These are phyloP conservation scores for Ellobius talpinus DNA, from an alignment of 2,113 vertebrate genomes.

Conservation along the genomic window DNA sequence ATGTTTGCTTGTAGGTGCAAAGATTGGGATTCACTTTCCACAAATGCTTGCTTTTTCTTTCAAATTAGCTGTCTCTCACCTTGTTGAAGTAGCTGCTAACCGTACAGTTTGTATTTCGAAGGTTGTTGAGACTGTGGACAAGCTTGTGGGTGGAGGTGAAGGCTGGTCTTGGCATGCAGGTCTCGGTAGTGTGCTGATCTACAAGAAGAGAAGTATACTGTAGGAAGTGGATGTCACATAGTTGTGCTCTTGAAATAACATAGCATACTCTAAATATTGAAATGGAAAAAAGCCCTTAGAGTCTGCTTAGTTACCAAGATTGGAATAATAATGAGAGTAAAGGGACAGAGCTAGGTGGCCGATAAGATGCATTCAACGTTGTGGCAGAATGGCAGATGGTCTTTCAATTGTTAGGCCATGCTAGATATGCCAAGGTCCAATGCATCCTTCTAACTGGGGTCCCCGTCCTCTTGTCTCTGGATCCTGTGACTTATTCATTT, in stretches of 20 bases:
- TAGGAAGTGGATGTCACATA: slow-evolving; percentile 15
- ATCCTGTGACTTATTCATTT: background rate
- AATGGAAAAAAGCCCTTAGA: background rate
- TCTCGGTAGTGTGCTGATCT: background rate
- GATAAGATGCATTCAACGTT: background rate
- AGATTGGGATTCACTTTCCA: background rate
- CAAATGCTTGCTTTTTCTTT: background rate
- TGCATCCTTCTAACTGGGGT: background rate
- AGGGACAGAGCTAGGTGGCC: background rate
- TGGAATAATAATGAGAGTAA: slow-evolving; percentile 4
- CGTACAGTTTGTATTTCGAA: background rate
- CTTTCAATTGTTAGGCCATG: slow-evolving; percentile 2
- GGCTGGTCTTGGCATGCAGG: background rate
- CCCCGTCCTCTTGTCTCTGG: background rate
- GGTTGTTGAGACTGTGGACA: background rate
- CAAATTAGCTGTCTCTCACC: background rate
- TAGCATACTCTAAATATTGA: background rate
- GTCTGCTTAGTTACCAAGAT: background rate
- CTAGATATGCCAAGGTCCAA: background rate
- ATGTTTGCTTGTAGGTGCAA: background rate
- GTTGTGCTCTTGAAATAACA: background rate
- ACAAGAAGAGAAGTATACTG: background rate
- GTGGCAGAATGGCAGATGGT: background rate
- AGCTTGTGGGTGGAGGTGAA: background rate
- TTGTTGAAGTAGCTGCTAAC: background rate